Evolutionary conservation across 2,888 invertebrate genomes (phyloP).

Genomic region (Eremobia ochroleuca): DNA sequence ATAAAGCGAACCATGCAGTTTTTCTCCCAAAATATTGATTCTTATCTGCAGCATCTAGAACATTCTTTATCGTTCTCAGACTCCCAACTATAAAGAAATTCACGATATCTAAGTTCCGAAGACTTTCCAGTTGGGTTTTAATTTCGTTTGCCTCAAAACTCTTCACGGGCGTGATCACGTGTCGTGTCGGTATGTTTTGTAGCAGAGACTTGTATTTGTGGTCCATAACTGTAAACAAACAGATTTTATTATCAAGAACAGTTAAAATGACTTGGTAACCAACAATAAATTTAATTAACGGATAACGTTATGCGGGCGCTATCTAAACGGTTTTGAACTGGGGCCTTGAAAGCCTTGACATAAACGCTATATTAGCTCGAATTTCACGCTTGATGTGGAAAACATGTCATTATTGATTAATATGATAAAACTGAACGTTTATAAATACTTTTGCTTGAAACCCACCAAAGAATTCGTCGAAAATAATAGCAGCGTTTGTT

Average conservation of each 20-base stretch:
- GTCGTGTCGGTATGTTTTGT: constrained; percentile 97
- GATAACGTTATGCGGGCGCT: constrained; percentile 57
- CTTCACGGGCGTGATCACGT: constrained; percentile 94
- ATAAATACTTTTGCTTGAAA: constrained; percentile 27
- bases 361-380: constrained; percentile 44
- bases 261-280: constrained; percentile 52
- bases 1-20: constrained; percentile 96
- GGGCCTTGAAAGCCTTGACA: constrained; percentile 51
- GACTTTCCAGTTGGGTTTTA: constrained; percentile 93
- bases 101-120: constrained; percentile 96
- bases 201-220: constrained; percentile 98
- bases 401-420: constrained; percentile 63
- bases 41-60: constrained; percentile 93
- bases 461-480: constrained; percentile 96
- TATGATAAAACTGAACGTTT: constrained; percentile 50
- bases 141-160: constrained; percentile 91
- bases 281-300: constrained; percentile 54
- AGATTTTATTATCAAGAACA: constrained; percentile 61
- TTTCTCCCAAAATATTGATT: constrained; percentile 95
- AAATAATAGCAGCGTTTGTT: constrained; percentile 97
- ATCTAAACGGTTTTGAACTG: constrained; percentile 55
- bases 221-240: constrained; percentile 94
- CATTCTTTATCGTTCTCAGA: constrained; percentile 93
- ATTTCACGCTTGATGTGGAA: constrained; percentile 56
- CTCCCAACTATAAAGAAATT: constrained; percentile 97